These are phyloP conservation scores for Bombus confusus DNA, from an alignment of 1,140 invertebrate genomes.

Conservation along the genomic window DNA sequence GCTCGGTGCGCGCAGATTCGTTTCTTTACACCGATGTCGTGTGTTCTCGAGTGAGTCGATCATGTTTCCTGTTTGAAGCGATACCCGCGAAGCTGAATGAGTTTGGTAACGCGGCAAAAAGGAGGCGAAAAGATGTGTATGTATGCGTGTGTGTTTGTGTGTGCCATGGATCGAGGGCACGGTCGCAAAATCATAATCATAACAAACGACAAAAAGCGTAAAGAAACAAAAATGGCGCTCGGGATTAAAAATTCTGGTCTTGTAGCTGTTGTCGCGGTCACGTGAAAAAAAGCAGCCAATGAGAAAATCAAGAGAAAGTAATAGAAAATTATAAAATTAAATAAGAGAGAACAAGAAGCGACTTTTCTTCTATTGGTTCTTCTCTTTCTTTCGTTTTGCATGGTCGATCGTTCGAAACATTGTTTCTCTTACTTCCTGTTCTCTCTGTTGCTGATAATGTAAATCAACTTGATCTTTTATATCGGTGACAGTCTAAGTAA, in stretches of 20 bases:
- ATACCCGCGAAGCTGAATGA: conserved; percentile 44
- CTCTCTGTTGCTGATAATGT: not conserved
- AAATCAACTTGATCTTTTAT: not conserved
- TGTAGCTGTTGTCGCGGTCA: conserved; percentile 27
- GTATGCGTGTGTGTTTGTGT: not conserved
- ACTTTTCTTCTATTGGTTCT: not conserved
- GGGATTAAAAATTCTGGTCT: conserved; percentile 42
- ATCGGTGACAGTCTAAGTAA: not conserved
- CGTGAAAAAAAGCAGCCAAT: conserved; percentile 33
- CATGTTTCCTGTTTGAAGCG: conserved; percentile 36
- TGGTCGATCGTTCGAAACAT: not conserved
- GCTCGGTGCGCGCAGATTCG: conserved; percentile 81
- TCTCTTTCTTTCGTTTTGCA: not conserved
- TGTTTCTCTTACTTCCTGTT: not conserved
- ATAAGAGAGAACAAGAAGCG: not conserved
- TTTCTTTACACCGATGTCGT: conserved; percentile 75
- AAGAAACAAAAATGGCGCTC: conserved; percentile 71
- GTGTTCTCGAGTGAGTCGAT: conserved; percentile 50
- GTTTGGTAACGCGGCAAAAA: conserved; percentile 34
- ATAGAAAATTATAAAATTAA: conserved; percentile 47
- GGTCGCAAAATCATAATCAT: conserved; percentile 66
- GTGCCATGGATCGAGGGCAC: conserved; percentile 44
- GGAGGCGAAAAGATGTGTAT: conserved; percentile 32
- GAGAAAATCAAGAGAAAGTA: not conserved
- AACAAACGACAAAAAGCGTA: conserved; percentile 71